Evolutionary conservation across 1,140 invertebrate species (phyloP).

Genomic region (Brachionus asplanchnoidis): DNA sequence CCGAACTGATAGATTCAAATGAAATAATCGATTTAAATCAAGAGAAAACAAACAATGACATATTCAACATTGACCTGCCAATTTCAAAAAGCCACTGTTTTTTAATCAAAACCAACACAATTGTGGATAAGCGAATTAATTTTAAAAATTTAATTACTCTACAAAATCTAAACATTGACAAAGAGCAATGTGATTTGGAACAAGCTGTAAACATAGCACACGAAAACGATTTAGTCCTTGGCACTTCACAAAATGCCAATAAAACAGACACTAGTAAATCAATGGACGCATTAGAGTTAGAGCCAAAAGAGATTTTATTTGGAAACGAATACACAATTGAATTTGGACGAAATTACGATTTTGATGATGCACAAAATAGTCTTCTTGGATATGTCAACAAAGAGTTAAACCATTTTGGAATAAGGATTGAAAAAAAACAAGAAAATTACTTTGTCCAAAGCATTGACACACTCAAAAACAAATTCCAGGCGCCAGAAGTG

Average conservation of each 20-base stretch:
- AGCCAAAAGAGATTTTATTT: background rate
- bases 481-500: background rate
- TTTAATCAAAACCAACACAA: constrained; percentile 47
- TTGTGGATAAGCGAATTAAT: constrained; percentile 12
- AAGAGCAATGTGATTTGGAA: background rate
- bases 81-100: constrained; percentile 46
- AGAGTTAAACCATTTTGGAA: background rate
- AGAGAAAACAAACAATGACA: background rate
- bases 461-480: background rate
- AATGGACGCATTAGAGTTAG: background rate
- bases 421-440: background rate
- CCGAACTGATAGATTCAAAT: background rate
- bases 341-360: background rate
- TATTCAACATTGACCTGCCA: background rate
- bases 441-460: background rate
- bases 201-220: background rate
- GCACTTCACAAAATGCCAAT: background rate
- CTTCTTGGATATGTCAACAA: background rate
- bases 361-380: background rate
- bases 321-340: background rate
- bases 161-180: background rate
- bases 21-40: background rate
- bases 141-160: background rate
- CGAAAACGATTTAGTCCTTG: background rate
- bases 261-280: background rate